These are phyloP conservation scores for Puma concolor DNA, from an alignment of 2,113 vertebrate species.

Conservation along the genomic window DNA sequence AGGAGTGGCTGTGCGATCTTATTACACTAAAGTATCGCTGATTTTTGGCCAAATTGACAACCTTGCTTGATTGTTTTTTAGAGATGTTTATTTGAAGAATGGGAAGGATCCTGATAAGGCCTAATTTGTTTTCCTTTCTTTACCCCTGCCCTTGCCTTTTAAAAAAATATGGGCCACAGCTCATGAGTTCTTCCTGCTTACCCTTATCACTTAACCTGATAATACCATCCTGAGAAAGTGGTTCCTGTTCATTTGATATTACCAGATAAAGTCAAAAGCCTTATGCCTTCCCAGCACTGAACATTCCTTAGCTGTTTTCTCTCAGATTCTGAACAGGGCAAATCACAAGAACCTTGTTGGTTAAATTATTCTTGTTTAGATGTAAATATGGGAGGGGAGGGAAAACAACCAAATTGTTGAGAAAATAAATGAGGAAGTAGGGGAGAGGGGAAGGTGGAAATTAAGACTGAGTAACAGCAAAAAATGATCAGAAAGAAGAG, in stretches of 20 bases:
- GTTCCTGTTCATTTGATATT: constrained; percentile 41
- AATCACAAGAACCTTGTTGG: constrained; percentile 43
- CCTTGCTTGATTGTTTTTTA: constrained; percentile 43
- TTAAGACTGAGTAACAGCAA: neutral
- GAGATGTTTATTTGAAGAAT: constrained; percentile 44
- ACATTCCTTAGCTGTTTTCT: neutral
- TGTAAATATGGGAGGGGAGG: neutral
- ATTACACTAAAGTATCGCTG: constrained; percentile 45
- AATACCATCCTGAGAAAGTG: neutral
- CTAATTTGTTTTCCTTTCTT: constrained; percentile 57
- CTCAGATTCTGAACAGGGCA: neutral
- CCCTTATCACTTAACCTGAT: neutral
- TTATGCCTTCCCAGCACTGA: neutral
- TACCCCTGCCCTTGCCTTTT: neutral
- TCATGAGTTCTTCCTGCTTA: neutral
- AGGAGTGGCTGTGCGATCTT: neutral
- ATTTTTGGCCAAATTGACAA: constrained; percentile 65
- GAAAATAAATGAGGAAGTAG: neutral
- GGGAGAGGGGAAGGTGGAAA: neutral
- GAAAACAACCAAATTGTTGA: neutral
- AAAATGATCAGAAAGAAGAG: neutral
- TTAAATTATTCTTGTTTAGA: neutral
- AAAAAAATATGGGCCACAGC: neutral
- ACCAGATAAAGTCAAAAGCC: constrained; percentile 50
- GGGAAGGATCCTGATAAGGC: neutral